Evolutionary conservation across 1,140 invertebrate species (phyloP).

Genomic region (Callitettix versicolor): DNA sequence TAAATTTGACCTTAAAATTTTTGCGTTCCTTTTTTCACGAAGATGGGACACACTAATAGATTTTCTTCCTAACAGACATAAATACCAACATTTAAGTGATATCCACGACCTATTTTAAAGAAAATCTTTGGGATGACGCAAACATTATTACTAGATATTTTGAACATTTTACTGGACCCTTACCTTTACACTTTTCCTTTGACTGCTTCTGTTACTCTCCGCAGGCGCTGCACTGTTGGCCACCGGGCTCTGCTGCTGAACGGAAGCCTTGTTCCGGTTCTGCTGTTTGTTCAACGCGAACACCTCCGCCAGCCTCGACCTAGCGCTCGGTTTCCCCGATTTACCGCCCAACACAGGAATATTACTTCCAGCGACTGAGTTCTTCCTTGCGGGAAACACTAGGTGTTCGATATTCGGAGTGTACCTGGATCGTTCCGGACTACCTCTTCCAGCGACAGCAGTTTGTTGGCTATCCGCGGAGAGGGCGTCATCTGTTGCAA

Average conservation of each 20-base stretch:
- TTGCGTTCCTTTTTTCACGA: no score
- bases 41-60: no score
- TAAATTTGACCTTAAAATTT: no score
- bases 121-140: no score
- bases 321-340: constrained; percentile 28
- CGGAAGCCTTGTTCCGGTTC: constrained; percentile 26
- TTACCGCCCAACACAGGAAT: constrained; percentile 17
- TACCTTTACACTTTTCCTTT: constrained; percentile 15
- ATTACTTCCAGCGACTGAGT: not conserved
- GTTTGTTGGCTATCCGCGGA: constrained; percentile 2
- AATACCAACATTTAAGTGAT: no score
- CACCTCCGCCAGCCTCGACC: constrained; percentile 39
- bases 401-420: constrained; percentile 47
- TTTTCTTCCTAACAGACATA: no score
- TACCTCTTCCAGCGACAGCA: constrained; percentile 10
- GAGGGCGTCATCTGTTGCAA: constrained; percentile 6
- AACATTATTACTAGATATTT: no score
- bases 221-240: constrained; percentile 1
- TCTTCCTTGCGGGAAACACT: constrained; percentile 33
- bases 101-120: no score
- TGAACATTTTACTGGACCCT: no score
- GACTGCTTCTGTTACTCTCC: constrained; percentile 14
- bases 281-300: constrained; percentile 36
- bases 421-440: constrained; percentile 32
- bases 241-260: constrained; percentile 3